These are phyloP conservation scores for Pemphredon lugubris DNA, from an alignment of 2,888 invertebrate genomes.

Conservation along the genomic window DNA sequence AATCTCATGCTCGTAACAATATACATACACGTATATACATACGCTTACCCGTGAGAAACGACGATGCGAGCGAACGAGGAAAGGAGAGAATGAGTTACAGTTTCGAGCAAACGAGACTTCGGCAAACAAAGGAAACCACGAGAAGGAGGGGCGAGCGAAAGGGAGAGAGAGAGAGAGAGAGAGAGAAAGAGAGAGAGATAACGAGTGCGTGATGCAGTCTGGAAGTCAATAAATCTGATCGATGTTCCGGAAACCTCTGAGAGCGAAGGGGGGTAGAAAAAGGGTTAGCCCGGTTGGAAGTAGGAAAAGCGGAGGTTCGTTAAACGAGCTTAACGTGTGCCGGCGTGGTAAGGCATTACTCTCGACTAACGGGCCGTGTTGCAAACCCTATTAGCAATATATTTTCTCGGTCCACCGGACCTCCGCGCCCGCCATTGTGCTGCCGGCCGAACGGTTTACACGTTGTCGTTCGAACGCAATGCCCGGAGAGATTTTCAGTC, in stretches of 20 bases:
- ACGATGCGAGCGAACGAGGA: no score
- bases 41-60: no score
- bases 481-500: slow-evolving; percentile 25
- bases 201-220: slow-evolving; percentile 38
- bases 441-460: slow-evolving; percentile 67
- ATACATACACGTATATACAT: no score
- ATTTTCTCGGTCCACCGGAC: slow-evolving; percentile 71
- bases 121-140: not conserved
- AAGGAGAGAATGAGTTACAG: no score
- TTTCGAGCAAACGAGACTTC: not conserved
- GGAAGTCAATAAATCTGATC: slow-evolving; percentile 65
- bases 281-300: slow-evolving; percentile 20
- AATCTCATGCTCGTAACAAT: no score
- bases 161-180: slow-evolving; percentile 4
- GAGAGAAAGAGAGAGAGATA: slow-evolving; percentile 19
- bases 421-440: slow-evolving; percentile 57
- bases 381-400: slow-evolving; percentile 78
- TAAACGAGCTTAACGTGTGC: slow-evolving; percentile 75
- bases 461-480: slow-evolving; percentile 65
- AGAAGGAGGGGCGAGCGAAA: not conserved
- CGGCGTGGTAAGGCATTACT: slow-evolving; percentile 75
- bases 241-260: slow-evolving; percentile 28
- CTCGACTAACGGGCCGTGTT: slow-evolving; percentile 76
- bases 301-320: slow-evolving; percentile 63
- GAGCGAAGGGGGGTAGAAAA: not conserved